Evolutionary conservation across 2,888 invertebrate species (phyloP).

Genomic region (Lasius platythorax): DNA sequence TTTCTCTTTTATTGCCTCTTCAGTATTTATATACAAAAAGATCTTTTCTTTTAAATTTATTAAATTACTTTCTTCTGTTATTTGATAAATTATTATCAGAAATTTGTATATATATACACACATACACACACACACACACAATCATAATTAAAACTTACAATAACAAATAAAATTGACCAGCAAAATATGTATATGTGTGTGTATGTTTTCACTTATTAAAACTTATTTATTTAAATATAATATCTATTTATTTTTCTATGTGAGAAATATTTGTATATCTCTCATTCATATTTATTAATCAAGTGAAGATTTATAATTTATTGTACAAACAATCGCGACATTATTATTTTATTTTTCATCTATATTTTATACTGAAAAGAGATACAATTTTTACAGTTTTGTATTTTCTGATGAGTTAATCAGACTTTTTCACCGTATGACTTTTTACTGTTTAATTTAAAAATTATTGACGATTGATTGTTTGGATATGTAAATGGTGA

Average conservation of each 20-base stretch:
- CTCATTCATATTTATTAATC: background rate
- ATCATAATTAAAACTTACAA: background rate
- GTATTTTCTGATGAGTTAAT: background rate
- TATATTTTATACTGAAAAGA: background rate
- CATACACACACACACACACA: background rate
- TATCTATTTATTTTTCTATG: too few relatives aligned
- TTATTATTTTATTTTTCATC: background rate
- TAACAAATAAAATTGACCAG: too few relatives aligned
- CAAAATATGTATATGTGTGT: too few relatives aligned
- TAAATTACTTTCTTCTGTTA: background rate
- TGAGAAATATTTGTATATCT: background rate
- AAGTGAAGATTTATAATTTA: background rate
- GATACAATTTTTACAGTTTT: slow-evolving; percentile 2
- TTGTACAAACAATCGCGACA: background rate
- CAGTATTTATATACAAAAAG: background rate
- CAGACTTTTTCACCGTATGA: background rate
- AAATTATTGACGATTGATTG: background rate
- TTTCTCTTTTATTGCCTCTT: background rate
- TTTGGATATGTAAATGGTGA: slow-evolving; percentile 23
- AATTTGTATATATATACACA: background rate
- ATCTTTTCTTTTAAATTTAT: background rate
- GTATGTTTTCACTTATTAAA: too few relatives aligned
- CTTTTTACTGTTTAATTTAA: background rate
- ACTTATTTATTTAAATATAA: too few relatives aligned
- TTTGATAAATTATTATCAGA: background rate